Base-by-base conservation (phyloP, 2,113 vertebrate genomes). In the Tachysurus fulvidraco region DNA sequence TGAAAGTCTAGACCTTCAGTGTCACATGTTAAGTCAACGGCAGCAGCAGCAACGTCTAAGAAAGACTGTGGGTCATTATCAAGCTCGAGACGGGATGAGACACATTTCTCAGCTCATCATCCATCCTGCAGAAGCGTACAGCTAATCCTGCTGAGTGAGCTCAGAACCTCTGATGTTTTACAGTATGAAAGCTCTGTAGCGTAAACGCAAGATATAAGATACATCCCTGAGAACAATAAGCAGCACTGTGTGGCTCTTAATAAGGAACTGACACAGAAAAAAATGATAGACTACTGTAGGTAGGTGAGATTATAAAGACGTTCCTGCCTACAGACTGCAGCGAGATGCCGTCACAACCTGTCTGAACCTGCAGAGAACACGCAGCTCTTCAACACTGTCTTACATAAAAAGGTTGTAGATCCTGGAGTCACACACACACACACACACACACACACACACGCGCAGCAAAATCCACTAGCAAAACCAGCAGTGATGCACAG, bases 401-500 rank as follows among this genome's bases (percentile, higher is more conserved):
- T 64, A 54, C 73, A 60, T 60, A 80, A 77, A 55, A 67, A 85
- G 76, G 74, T 80, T 67, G 76, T 30, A 65, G 25, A 52, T 28
- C 46, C 52, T 84, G 67, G 30, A 84, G 64, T 13, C 54, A 81
- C 19, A 10, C 59, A 25, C 30, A 46, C 23, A 46, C 3, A 25
- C 41, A 50, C 14, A 25, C 71, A 14, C 36, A 1, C 3, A 12
- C 19, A 0, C 41, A 11, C 50, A 17, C 2, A 7, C 73, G 19
- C 17, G 25, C 25, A 28, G 25, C 19, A 16, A 23, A 65, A 36
- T 46, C 25, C 64, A 69, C 55, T 17, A 71, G 62, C 25, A 30
- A 30, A 30, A 52, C 41, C 13, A 81, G 80, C 5, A 46, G 17
- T 19, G 30, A 28, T 17, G n/a, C 5, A 19, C 76, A 21, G 7